A percentile compares a stretch with the other conserved stretches of the same genome.
Conservation (phyloP, 2,797 vertebrate species). For the Poeciliopsis presidionis region DNA sequence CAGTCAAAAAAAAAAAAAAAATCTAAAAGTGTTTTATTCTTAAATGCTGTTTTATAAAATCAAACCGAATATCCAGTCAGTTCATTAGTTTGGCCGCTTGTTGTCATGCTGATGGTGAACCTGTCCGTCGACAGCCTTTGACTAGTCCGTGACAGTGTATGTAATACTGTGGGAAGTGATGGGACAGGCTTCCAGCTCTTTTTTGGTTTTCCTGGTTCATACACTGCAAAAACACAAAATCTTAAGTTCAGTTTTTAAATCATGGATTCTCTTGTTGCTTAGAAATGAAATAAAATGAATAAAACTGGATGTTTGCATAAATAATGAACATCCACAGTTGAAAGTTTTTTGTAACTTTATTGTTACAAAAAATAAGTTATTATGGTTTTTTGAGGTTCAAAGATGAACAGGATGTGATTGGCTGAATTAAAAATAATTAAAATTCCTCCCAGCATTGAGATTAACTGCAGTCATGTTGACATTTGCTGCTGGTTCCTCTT, state of each 20-base stretch:
- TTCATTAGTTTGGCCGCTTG: neutral
- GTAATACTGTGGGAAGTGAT: neutral
- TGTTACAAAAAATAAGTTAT: too few species aligned
- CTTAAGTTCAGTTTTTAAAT: neutral
- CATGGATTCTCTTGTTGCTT: neutral
- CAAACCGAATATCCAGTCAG: too few species aligned
- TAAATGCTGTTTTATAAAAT: too few species aligned
- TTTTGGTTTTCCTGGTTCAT: neutral
- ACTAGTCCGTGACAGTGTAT: neutral
- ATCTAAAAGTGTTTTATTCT: too few species aligned
- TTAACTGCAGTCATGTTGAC: neutral
- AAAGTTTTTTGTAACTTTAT: neutral
- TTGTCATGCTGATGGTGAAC: neutral
- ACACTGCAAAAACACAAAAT: too few species aligned
- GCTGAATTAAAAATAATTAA: neutral
- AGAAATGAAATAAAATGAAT: neutral
- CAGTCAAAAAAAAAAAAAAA: too few species aligned
- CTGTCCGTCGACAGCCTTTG: neutral
- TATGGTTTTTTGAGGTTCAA: neutral
- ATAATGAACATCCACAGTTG: neutral
- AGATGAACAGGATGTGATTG: neutral
- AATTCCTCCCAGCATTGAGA: neutral
- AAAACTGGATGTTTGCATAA: neutral
- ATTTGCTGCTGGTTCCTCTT: neutral
- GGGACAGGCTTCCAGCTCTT: neutral